Base-by-base conservation (phyloP, 2,888 invertebrate species). In the Allygus modestus region DNA sequence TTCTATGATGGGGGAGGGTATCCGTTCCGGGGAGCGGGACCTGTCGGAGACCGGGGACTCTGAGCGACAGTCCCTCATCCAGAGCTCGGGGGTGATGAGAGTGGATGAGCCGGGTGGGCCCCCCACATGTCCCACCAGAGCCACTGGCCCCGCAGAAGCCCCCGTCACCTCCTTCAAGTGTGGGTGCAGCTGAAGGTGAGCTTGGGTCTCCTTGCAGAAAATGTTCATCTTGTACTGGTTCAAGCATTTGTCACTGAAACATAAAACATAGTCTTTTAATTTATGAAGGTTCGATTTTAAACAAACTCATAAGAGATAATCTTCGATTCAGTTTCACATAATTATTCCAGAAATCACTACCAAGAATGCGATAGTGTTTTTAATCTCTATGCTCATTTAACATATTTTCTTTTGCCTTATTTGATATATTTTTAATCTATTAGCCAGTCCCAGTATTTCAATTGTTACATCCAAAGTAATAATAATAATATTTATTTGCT, bases 171-270 rank as follows among this genome's bases (percentile, higher is more conserved):
- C 89, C 83, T 92, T 93, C 88, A 95, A 91, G 90, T 96, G 96
- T 0, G 96, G 96, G 86, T 92, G 92, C 84, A 97, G 94, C 89
- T 97, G 96, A 85, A 98, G 93, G 90, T 97, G 97, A 9, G 97
- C 97, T 90, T 97, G 96, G 5, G 98, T 97, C 91, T 98, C 98
- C 81, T 96, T 94, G 91, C 98, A 98, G 91, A 98, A 98, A 87
- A 98, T 97, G 90, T 97, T 97, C 97, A 98, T 98, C 92, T 98
- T 98, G 92, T 98, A 98, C 91, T 98, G 97, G 90, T 97, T 98
- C 87, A 98, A 92, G 89, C 98, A 98, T 92, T 97, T 97, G 90
- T 97, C 97, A 73, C 97, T 97, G 90, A 94, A 96, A 90, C 71
- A 83, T 65, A 51, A n/a, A n/a, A n/a, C n/a, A n/a, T n/a, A n/a